A percentile compares a stretch with the other conserved stretches of the same genome.
Evolutionary conservation across 2,113 vertebrate species (phyloP).

Genomic region (Cheilinus undulatus): DNA sequence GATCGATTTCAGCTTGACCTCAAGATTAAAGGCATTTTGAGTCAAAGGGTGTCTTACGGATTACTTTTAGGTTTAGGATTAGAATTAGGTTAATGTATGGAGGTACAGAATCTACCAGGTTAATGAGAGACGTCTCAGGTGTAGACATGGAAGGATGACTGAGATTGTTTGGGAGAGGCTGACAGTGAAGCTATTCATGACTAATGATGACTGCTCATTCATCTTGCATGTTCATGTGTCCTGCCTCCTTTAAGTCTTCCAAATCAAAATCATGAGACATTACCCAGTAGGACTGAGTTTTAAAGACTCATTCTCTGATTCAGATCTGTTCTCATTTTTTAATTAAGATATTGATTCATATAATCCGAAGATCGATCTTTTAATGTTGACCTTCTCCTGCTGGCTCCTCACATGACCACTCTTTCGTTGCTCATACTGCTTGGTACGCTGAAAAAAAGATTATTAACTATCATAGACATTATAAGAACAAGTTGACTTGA

Average conservation of each 20-base stretch:
- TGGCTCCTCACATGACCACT: too few relatives aligned
- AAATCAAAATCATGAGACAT: neutral
- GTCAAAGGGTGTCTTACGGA: neutral
- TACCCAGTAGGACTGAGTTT: too few relatives aligned
- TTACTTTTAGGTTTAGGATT: neutral
- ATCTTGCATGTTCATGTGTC: neutral
- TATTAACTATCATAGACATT: too few relatives aligned
- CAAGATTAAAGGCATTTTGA: constrained; percentile 15
- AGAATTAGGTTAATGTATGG: neutral
- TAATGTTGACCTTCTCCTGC: too few relatives aligned
- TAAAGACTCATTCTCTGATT: too few relatives aligned
- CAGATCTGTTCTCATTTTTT: too few relatives aligned
- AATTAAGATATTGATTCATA: too few relatives aligned
- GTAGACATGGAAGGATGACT: neutral
- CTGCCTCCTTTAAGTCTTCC: neutral
- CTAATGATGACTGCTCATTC: neutral
- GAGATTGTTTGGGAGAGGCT: neutral
- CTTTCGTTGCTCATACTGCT: too few relatives aligned
- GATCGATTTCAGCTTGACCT: neutral
- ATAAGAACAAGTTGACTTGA: too few relatives aligned
- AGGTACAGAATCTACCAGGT: neutral
- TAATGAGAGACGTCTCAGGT: neutral
- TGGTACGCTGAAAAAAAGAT: too few relatives aligned
- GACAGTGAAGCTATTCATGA: neutral
- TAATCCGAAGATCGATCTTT: too few relatives aligned